Percentiles rank a stretch among this genome's conserved stretches.
phyloP scores from a whole-genome alignment of 2,113 vertebrate genomes.

The Hippopotamus amphibius region DNA sequence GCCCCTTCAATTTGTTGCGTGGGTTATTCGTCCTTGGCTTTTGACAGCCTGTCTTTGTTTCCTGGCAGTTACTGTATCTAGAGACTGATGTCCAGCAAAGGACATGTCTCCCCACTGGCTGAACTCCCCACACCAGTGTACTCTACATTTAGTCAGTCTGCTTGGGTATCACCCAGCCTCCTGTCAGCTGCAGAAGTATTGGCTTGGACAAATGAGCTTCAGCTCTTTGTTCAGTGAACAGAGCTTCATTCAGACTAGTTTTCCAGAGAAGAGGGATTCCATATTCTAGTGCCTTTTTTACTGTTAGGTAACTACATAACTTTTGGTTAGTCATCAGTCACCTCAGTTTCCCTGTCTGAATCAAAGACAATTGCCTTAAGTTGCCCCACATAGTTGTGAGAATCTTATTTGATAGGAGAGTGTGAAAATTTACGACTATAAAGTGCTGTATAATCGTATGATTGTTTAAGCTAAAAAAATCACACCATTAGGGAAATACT shows the following conservation, averaged over 20 bases:
- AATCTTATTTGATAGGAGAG: not conserved
- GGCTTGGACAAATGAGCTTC: conserved; percentile 35
- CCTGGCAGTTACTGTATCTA: not conserved
- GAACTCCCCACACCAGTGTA: not conserved
- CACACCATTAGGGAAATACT: conserved; percentile 17
- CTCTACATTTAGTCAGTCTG: not conserved
- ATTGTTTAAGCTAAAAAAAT: not conserved
- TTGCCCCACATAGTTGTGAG: not conserved
- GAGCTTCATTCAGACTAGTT: conserved; percentile 22
- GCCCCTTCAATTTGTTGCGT: not conserved
- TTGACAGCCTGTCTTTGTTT: not conserved
- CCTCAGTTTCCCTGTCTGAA: conserved; percentile 25
- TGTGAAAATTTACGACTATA: not conserved
- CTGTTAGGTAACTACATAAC: not conserved
- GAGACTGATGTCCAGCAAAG: not conserved
- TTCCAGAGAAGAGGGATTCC: not conserved
- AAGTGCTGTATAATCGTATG: not conserved
- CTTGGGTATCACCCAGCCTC: conserved; percentile 28
- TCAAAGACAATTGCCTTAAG: not conserved
- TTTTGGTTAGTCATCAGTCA: not conserved
- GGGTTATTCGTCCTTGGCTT: not conserved
- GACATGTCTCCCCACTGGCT: not conserved
- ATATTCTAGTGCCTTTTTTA: not conserved
- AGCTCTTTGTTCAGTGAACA: conserved; percentile 34
- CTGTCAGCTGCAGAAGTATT: conserved; percentile 40